Percentiles rank a stretch among this genome's conserved stretches.
Evolutionary conservation across 2,113 vertebrate genomes (phyloP).

Genomic region (Toxostoma redivivum): DNA sequence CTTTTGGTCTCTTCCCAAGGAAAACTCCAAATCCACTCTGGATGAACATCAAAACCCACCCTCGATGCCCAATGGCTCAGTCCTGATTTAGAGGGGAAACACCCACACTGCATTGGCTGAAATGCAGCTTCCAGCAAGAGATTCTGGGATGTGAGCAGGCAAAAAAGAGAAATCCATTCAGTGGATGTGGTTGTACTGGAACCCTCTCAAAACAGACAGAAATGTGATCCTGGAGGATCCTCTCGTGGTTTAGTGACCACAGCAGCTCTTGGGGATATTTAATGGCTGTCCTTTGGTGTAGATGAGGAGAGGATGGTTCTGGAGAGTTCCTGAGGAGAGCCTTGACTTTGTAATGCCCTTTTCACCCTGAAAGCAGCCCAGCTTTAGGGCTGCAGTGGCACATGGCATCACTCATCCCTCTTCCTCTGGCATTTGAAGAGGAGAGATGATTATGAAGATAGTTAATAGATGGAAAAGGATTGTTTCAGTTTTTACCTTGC

Average conservation of each 20-base stretch:
- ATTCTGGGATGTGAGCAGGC: background rate
- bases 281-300: background rate
- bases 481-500: conserved; percentile 23
- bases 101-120: background rate
- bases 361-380: background rate
- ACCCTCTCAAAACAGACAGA: background rate
- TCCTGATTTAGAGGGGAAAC: background rate
- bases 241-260: background rate
- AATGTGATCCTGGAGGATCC: background rate
- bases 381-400: background rate
- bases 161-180: background rate
- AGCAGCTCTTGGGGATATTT: background rate
- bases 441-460: background rate
- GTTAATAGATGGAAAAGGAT: conserved; percentile 8
- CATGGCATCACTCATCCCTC: background rate
- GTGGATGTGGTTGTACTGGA: background rate
- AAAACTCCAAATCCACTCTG: background rate
- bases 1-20: background rate
- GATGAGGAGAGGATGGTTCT: background rate
- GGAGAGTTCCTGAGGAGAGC: background rate
- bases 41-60: background rate
- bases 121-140: background rate
- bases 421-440: background rate
- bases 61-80: accelerated
- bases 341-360: background rate